phyloP scores from a whole-genome alignment of 2,113 vertebrate species.

The Macheiramphus alcinus region DNA sequence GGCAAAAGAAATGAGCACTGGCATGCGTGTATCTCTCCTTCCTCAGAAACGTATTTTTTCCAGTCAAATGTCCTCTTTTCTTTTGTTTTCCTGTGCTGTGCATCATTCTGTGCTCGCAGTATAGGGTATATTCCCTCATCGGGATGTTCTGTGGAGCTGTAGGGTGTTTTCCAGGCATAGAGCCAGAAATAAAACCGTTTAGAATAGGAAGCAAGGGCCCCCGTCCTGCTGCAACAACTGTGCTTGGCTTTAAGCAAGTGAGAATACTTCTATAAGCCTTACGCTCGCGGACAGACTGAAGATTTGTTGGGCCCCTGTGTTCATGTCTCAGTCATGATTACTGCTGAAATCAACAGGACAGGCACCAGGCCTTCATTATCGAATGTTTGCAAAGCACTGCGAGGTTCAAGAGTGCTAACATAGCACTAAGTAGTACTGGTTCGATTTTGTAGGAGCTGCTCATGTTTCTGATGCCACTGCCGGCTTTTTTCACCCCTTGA shows the following conservation, averaged over 20 bases:
- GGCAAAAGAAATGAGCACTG: rapidly evolving
- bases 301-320: rapidly evolving
- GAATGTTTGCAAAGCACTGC: neutral
- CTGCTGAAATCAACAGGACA: neutral
- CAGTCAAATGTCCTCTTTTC: neutral
- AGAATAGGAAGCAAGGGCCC: neutral
- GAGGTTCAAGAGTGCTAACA: neutral
- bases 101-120: neutral
- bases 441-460: neutral
- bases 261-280: neutral
- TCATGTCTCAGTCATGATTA: rapidly evolving
- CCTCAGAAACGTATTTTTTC: neutral
- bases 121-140: neutral
- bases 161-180: neutral
- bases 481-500: neutral
- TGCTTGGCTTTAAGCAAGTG: neutral
- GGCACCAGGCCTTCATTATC: neutral
- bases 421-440: neutral
- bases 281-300: rapidly evolving
- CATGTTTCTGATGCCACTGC: neutral
- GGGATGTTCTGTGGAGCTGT: neutral
- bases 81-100: neutral
- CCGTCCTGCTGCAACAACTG: neutral
- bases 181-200: neutral
- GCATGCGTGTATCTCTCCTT: rapidly evolving